Conservation (phyloP, 2,113 vertebrate genomes). For the Nanorana parkeri region DNA sequence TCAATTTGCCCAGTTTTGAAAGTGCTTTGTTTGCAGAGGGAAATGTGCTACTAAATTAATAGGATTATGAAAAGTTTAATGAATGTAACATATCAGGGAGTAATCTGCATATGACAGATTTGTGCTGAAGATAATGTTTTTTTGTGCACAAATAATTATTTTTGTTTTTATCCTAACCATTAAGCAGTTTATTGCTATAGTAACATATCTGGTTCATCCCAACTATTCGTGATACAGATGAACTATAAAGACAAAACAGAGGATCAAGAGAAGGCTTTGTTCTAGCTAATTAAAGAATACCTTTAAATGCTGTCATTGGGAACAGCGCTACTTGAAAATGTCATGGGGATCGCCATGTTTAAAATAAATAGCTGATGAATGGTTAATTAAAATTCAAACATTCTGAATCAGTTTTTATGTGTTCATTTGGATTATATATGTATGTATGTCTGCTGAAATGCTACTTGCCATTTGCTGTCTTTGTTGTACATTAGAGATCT, state of each 20-base stretch:
- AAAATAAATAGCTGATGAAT: conserved; percentile 4
- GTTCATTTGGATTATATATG: background rate
- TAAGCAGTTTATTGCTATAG: conserved; percentile 21
- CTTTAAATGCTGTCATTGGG: conserved; percentile 16
- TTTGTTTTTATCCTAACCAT: conserved; percentile 12
- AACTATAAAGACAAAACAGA: conserved; percentile 37
- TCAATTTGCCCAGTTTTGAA: background rate
- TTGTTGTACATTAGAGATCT: no score
- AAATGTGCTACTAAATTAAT: conserved; percentile 22
- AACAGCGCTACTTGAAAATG: background rate
- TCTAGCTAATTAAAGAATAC: conserved; percentile 19
- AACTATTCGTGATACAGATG: conserved; percentile 3
- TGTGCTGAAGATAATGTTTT: background rate
- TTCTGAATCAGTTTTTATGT: background rate
- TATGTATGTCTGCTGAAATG: no score
- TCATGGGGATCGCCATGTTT: background rate
- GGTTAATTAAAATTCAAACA: background rate
- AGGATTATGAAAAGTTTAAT: conserved; percentile 40
- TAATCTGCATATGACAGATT: conserved; percentile 27
- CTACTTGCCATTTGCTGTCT: no score
- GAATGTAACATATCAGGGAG: conserved; percentile 18
- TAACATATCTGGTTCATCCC: background rate
- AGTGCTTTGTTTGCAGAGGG: background rate
- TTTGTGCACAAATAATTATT: conserved; percentile 12
- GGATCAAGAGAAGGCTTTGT: conserved; percentile 14